Evolutionary conservation across 2,797 vertebrate genomes (phyloP), one percentile per base, ranked within the genome.

Genomic region (Scolopax bukidnonensis): DNA sequence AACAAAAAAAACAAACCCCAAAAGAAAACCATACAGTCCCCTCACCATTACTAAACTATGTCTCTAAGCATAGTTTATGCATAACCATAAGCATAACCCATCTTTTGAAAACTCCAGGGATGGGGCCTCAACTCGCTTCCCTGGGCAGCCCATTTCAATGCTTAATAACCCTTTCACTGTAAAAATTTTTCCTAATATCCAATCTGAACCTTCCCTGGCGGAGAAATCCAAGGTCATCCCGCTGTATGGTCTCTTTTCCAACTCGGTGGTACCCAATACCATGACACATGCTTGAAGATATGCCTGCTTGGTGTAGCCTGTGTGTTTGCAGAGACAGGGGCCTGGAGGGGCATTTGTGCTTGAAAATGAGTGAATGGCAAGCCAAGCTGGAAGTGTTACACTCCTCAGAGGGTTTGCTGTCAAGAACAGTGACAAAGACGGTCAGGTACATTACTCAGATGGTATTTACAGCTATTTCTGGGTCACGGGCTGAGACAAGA

Each of bases 381-480:
- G 75, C 70, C 33, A 69, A 89, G 36, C 40, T 73, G 51, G 51
- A 54, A 74, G 60, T 27, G 63, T 69, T 3, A 16, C 15, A 11
- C 38, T 79, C 78, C 73, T 82, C 36, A 70, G 63, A 87, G 50
- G 50, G 27, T 70, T 51, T 85, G 71, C 64, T 90, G 85, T 89
- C 93, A 83, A 70, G 51, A 85, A 36, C n/a, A 70, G 68, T 47
- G 79, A 89, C 71, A 87, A 84, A 84, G 75, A 65, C 2, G 2
- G 53, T 81, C 84, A 75, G 74, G 70, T 50, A 59, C 67, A 50
- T 84, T 89, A 75, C 38, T 69, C 41, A 57, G 41, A 20, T 23
- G 45, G 84, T 84, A 76, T 90, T 89, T 93, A 79, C 56, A 93
- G 78, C 59, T 88, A 79, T 84, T 93, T 89, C 67, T 92, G 60